These are phyloP conservation scores for Digitonthophagus gazella DNA, from an alignment of 2,888 invertebrate species.

Conservation along the genomic window DNA sequence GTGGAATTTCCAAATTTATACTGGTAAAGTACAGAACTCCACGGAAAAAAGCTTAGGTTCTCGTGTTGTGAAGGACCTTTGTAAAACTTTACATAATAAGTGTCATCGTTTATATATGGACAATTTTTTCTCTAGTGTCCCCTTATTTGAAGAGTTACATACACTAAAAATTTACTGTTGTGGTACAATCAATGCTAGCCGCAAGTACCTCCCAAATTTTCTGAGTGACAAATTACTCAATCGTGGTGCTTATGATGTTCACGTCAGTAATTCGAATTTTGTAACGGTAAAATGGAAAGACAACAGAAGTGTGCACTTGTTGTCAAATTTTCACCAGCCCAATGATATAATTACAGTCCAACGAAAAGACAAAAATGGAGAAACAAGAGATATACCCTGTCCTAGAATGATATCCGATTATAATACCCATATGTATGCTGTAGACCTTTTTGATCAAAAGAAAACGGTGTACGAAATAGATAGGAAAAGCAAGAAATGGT, in stretches of 20 bases:
- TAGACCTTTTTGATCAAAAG: constrained; percentile 31
- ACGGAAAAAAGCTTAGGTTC: too few species aligned
- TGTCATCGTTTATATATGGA: constrained; percentile 26
- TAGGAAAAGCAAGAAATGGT: constrained; percentile 30
- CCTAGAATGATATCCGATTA: constrained; percentile 30
- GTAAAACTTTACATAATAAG: too few species aligned
- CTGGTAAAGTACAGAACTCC: too few species aligned
- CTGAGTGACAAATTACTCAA: constrained; percentile 27
- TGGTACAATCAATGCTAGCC: constrained; percentile 3
- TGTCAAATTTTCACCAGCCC: constrained; percentile 26
- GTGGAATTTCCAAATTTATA: too few species aligned
- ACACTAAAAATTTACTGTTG: background rate
- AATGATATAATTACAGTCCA: background rate
- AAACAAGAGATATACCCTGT: constrained; percentile 24
- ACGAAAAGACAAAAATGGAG: constrained; percentile 27
- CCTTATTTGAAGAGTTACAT: background rate
- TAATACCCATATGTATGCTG: constrained; percentile 30
- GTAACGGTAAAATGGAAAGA: constrained; percentile 25
- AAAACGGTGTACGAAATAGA: constrained; percentile 30
- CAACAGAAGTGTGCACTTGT: constrained; percentile 15
- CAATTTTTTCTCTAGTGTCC: constrained; percentile 31
- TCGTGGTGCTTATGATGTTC: constrained; percentile 30
- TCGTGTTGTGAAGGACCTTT: too few species aligned
- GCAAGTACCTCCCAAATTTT: constrained; percentile 28
- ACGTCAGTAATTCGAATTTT: constrained; percentile 25